Percentiles rank a stretch among this genome's conserved stretches.
phyloP scores from a whole-genome alignment of 2,113 vertebrate genomes.

The Chloropsis cyanopogon region DNA sequence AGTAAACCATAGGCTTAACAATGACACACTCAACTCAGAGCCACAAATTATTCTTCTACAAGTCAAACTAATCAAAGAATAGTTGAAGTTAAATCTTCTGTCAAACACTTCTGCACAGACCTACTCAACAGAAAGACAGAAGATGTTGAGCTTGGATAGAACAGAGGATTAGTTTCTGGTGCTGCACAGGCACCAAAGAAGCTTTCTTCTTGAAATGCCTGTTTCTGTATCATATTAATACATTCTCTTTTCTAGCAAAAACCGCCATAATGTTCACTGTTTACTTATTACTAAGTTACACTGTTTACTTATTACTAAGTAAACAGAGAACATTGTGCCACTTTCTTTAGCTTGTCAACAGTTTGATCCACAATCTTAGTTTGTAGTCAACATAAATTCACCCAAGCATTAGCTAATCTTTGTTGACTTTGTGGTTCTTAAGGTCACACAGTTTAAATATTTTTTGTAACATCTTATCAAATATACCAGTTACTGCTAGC shows the following conservation, averaged over 20 bases:
- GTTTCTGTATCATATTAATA: background rate
- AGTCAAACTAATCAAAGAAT: background rate
- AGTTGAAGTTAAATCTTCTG: background rate
- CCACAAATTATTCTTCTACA: background rate
- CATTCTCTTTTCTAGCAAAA: background rate
- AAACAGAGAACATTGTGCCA: background rate
- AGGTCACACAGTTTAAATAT: background rate
- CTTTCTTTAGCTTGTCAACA: background rate
- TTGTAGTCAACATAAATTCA: background rate
- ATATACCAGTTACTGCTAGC: background rate
- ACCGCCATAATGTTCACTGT: background rate
- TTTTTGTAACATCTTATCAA: background rate
- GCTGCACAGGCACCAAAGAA: background rate
- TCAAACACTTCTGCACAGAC: background rate
- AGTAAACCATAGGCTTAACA: background rate
- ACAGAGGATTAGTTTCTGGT: background rate
- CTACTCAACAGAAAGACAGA: background rate
- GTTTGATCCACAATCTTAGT: background rate
- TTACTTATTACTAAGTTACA: background rate
- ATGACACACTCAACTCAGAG: background rate
- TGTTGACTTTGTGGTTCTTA: background rate
- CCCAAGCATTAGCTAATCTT: background rate
- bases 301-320: background rate
- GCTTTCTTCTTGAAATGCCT: background rate
- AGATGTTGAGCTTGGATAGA: background rate